Conservation (phyloP, 1,140 invertebrate species). For the Pinna nobilis region DNA sequence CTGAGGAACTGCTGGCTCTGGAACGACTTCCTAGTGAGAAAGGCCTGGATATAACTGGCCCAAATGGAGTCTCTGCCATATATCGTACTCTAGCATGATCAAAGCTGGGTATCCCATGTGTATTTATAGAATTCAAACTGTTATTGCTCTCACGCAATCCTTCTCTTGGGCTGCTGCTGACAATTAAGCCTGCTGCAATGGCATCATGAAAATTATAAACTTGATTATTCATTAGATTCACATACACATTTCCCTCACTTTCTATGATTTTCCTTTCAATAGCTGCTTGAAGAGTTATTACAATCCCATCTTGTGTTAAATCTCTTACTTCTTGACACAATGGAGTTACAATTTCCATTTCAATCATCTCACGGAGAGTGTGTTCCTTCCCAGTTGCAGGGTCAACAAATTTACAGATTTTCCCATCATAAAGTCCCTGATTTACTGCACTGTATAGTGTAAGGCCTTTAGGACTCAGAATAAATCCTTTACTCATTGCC, state of each 20-base stretch:
- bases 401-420: conserved; percentile 88
- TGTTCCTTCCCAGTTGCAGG: conserved; percentile 82
- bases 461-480: conserved; percentile 74
- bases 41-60: conserved; percentile 9
- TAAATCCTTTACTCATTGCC: conserved; percentile 79
- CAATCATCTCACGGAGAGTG: conserved; percentile 88
- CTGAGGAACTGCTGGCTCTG: conserved; percentile 37
- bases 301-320: conserved; percentile 56
- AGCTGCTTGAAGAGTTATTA: conserved; percentile 76
- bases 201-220: conserved; percentile 82
- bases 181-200: conserved; percentile 83
- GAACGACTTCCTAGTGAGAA: conserved; percentile 37
- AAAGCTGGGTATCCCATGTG: conserved; percentile 11
- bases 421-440: conserved; percentile 88
- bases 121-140: conserved; percentile 10
- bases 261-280: conserved; percentile 85
- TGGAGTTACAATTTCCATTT: conserved; percentile 77
- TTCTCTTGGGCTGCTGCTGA: conserved; percentile 66
- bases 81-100: conserved; percentile 26
- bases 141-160: conserved; percentile 58
- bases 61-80: conserved; percentile 33
- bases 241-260: conserved; percentile 79
- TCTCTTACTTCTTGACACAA: conserved; percentile 84
- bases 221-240: conserved; percentile 73
- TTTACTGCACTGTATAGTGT: conserved; percentile 90